Percentiles rank a stretch among this genome's conserved stretches.
These are phyloP conservation scores for Poecile montanus DNA, from an alignment of 2,797 vertebrate genomes.

Conservation along the genomic window DNA sequence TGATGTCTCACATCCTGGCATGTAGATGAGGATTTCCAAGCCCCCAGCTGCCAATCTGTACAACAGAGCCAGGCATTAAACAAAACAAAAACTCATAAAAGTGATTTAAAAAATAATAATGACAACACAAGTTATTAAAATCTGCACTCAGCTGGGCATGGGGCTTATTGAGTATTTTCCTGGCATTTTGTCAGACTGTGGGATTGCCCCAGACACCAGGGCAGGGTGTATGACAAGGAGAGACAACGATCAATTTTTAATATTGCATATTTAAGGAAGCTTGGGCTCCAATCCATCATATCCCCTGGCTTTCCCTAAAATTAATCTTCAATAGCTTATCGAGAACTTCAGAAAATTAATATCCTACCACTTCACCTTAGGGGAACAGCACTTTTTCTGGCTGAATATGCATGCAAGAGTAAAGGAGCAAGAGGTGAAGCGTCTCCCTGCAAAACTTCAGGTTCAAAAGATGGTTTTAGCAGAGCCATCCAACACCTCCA, in stretches of 20 bases:
- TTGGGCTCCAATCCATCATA: constrained; percentile 68
- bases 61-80: not conserved
- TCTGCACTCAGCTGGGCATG: not conserved
- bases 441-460: not conserved
- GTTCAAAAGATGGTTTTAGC: constrained; percentile 16
- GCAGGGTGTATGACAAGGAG: constrained; percentile 60
- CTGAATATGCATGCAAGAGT: not conserved
- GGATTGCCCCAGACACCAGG: constrained; percentile 53
- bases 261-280: constrained; percentile 74
- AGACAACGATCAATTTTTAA: constrained; percentile 71
- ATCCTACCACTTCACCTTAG: constrained; percentile 64
- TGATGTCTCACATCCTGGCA: not conserved
- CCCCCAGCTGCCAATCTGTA: not conserved
- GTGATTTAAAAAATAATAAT: constrained; percentile 48
- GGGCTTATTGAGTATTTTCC: constrained; percentile 28
- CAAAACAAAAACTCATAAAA: constrained; percentile 48
- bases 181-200: constrained; percentile 9
- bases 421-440: not conserved
- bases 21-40: not conserved
- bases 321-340: constrained; percentile 75
- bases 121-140: constrained; percentile 50
- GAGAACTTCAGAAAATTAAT: constrained; percentile 74
- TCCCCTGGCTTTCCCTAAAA: constrained; percentile 67
- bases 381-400: constrained; percentile 25
- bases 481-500: not conserved